A percentile compares a stretch with the other conserved stretches of the same genome.
Conservation (phyloP, 2,113 vertebrate species). For the Mobula birostris region DNA sequence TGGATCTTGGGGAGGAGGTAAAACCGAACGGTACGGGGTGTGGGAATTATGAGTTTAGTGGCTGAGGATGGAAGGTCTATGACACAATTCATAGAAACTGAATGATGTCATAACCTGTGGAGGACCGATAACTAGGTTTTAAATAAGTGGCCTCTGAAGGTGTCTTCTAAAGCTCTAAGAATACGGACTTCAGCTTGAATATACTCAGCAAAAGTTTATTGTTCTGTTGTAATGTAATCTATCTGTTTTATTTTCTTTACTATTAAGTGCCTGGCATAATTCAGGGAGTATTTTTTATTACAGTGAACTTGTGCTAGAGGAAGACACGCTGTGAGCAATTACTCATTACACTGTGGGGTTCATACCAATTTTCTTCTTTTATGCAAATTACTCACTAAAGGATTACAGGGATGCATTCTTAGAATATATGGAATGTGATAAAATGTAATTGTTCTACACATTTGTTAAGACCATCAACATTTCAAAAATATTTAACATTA, state of each 20-base stretch:
- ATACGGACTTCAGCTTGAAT: no score
- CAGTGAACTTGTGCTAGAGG: neutral
- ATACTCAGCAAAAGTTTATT: neutral
- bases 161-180: no score
- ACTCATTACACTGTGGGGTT: neutral
- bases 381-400: neutral
- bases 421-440: neutral
- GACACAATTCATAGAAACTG: no score
- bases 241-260: neutral
- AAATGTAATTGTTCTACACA: neutral
- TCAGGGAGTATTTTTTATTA: neutral
- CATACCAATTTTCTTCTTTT: neutral
- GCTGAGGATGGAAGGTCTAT: no score
- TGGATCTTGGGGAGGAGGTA: no score
- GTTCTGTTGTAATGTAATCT: neutral
- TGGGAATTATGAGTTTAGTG: no score
- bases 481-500: neutral
- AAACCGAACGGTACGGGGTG: no score
- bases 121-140: no score
- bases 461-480: neutral
- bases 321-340: conserved; percentile 23
- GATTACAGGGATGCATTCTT: neutral
- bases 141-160: no score
- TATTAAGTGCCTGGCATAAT: neutral
- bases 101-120: no score